Percentiles rank a stretch among this genome's conserved stretches.
phyloP scores from a whole-genome alignment of 1,140 invertebrate species.

The Scaptodrosophila lebanonensis region DNA sequence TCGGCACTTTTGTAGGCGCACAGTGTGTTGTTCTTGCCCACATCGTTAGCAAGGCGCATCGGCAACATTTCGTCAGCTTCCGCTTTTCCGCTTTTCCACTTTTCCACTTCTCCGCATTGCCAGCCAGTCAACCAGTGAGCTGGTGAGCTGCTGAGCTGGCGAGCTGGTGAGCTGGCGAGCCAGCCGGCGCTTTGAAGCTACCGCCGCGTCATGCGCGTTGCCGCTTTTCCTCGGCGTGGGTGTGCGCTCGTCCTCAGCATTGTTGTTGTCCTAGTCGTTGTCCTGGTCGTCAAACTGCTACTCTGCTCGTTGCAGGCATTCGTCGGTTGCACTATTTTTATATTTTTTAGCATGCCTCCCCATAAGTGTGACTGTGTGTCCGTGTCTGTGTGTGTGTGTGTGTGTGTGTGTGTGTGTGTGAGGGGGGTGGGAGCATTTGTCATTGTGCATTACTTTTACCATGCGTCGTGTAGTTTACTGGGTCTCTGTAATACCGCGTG shows the following conservation, averaged over 20 bases:
- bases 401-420: background rate
- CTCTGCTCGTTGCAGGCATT: constrained; percentile 24
- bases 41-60: constrained; percentile 73
- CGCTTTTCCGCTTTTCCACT: constrained; percentile 22
- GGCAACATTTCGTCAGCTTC: constrained; percentile 74
- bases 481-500: no score
- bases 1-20: constrained; percentile 52
- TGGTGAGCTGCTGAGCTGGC: constrained; percentile 31
- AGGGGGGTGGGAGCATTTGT: constrained; percentile 44
- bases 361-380: constrained; percentile 3
- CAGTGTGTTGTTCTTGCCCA: constrained; percentile 70
- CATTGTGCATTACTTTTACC: constrained; percentile 71
- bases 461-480: constrained; percentile 53
- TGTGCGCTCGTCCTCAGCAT: constrained; percentile 5
- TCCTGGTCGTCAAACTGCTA: constrained; percentile 45
- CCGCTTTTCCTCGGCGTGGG: constrained; percentile 9
- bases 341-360: constrained; percentile 45
- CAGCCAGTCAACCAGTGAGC: constrained; percentile 25
- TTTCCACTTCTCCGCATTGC: constrained; percentile 15
- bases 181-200: constrained; percentile 43
- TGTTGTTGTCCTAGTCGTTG: constrained; percentile 13
- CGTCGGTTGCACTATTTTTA: constrained; percentile 64
- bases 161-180: constrained; percentile 27
- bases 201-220: constrained; percentile 70
- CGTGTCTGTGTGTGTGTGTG: constrained; percentile 17